These are phyloP conservation scores for Agrotis segetum DNA, from an alignment of 2,888 invertebrate species.

Conservation along the genomic window DNA sequence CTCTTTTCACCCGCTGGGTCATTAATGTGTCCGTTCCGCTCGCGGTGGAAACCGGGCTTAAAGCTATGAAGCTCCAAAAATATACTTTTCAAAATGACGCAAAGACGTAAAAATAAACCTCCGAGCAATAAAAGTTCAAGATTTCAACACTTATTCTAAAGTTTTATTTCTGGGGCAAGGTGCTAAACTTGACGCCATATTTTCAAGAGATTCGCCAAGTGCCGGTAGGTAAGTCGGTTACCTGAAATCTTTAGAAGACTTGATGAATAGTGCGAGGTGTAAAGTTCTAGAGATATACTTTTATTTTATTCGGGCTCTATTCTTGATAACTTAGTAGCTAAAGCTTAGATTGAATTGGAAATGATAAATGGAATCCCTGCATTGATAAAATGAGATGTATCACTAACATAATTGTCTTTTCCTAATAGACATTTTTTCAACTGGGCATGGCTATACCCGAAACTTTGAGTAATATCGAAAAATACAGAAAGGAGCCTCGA, in stretches of 20 bases:
- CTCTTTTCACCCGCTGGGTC: too few species aligned
- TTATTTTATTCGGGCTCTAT: neutral
- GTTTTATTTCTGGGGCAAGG: conserved; percentile 13
- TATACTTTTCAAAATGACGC: neutral
- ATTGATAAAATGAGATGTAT: too few species aligned
- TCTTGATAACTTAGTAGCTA: neutral
- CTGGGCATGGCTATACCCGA: too few species aligned
- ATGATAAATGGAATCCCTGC: neutral
- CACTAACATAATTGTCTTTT: too few species aligned
- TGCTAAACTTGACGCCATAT: conserved; percentile 30
- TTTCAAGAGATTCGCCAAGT: conserved; percentile 28
- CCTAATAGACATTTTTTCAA: too few species aligned
- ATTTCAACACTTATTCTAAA: conserved; percentile 3
- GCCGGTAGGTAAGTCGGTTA: neutral
- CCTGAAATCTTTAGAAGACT: conserved; percentile 18
- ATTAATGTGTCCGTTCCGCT: too few species aligned
- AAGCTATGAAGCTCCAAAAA: neutral
- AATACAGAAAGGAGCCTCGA: too few species aligned
- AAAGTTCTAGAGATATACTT: neutral
- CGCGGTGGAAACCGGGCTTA: too few species aligned
- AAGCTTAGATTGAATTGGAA: neutral
- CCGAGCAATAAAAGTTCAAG: neutral
- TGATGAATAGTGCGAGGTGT: conserved; percentile 7
- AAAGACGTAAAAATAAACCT: neutral
- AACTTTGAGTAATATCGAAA: too few species aligned